Evolutionary conservation across 2,888 invertebrate species (phyloP), one percentile per base, ranked within the genome.

Genomic region (Xylocampa areola): DNA sequence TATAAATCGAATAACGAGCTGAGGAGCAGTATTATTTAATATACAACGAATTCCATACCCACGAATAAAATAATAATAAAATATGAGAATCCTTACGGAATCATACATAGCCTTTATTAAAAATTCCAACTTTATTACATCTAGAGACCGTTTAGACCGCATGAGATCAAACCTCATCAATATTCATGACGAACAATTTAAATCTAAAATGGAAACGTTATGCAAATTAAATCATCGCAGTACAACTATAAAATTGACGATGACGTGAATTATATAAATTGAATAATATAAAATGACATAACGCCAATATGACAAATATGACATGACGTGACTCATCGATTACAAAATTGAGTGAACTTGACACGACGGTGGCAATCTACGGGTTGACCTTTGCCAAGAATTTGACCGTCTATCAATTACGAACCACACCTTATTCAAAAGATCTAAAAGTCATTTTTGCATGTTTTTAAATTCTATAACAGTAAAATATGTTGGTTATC

Each of bases 171-270:
- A 27, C 32, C 29, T 48, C 37, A 60, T 77, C 47, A 67, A 76
- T 77, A 73, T 76, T 73, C 61, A 70, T 70, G 35, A 36, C 17
- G 32, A 49, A 36, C 49, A 57, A 59, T 54, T 63, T 54, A 35
- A 44, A 63, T 54, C 37, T 47, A 57, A 60, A 73, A 66, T 52
- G 54, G 48, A 52, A 61, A 65, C 60, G 44, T 39, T 68, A 69
- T 74, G 76, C 52, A 62, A 76, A 79, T 78, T 60, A 58, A 68
- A 59, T 72, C 65, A 65, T 55, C 52, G 43, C 48, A 11, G 10
- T 29, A 29, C 27, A 45, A 50, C 45, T 48, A 63, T 58, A 49
- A 61, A 68, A 57, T 60, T 51, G 23, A 54, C 43, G 33, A 52
- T 68, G 68, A 71, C 61, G 62, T 61, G 52, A 53, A 50, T 54